Evolutionary conservation across 2,113 vertebrate species (phyloP).

Genomic region (Sturnus vulgaris): DNA sequence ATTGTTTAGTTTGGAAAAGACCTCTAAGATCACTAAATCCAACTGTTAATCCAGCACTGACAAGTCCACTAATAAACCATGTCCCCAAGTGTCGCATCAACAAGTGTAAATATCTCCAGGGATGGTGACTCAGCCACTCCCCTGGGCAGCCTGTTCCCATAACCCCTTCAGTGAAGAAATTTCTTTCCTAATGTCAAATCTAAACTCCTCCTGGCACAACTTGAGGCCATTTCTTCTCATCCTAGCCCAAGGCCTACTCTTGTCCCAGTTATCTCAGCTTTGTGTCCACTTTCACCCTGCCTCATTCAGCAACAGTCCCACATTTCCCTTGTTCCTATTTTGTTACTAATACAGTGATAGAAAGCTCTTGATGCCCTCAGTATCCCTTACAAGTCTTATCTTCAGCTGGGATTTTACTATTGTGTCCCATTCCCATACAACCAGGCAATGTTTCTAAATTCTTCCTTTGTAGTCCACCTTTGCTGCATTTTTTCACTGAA

Average conservation of each 20-base stretch:
- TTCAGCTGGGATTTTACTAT: not conserved
- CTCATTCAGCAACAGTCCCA: not conserved
- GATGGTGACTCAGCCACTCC: not conserved
- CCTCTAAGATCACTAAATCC: not conserved
- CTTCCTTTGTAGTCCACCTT: not conserved
- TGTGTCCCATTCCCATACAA: not conserved
- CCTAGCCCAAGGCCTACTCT: not conserved
- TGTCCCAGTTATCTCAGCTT: fast-evolving
- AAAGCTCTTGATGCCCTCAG: not conserved
- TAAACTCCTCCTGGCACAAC: not conserved
- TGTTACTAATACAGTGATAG: not conserved
- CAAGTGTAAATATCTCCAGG: not conserved
- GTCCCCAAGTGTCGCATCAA: not conserved
- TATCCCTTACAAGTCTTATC: not conserved
- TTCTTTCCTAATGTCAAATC: not conserved
- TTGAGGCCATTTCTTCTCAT: not conserved
- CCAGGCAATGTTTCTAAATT: not conserved
- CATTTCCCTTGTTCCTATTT: not conserved
- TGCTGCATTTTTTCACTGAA: not conserved
- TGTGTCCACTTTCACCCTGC: not conserved
- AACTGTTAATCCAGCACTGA: not conserved
- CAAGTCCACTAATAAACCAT: not conserved
- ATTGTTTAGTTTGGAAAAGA: not conserved
- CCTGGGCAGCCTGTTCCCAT: not conserved
- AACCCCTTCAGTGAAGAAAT: no score